phyloP scores from a whole-genome alignment of 2,113 vertebrate genomes.

The Noturus placidus region DNA sequence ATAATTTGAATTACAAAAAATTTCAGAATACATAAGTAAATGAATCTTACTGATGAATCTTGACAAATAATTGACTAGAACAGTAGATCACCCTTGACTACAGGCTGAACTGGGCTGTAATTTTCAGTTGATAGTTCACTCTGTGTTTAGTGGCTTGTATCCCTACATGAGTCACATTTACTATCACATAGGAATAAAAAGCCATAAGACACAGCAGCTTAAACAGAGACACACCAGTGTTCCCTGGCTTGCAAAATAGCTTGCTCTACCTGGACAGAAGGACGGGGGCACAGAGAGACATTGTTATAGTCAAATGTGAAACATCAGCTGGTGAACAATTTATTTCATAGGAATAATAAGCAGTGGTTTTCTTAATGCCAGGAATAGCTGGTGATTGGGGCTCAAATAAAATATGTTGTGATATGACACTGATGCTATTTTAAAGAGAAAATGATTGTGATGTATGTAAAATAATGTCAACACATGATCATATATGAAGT shows the following conservation, averaged over 20 bases:
- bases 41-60: slow-evolving; percentile 4
- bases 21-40: neutral
- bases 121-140: slow-evolving; percentile 78
- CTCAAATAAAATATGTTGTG: slow-evolving; percentile 10
- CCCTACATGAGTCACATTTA: slow-evolving; percentile 96
- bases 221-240: slow-evolving; percentile 10
- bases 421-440: slow-evolving; percentile 3
- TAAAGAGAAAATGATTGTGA: neutral
- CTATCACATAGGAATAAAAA: slow-evolving; percentile 99
- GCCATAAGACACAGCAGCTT: slow-evolving; percentile 98
- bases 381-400: slow-evolving; percentile 7
- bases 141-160: slow-evolving; percentile 98
- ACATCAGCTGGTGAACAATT: slow-evolving; percentile 23
- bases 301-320: slow-evolving; percentile 28
- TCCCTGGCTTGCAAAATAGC: slow-evolving; percentile 40
- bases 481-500: neutral
- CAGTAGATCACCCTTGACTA: neutral
- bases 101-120: slow-evolving; percentile 23
- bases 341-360: neutral
- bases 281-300: slow-evolving; percentile 32
- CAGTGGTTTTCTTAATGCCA: slow-evolving; percentile 8
- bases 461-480: neutral
- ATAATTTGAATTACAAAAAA: slow-evolving; percentile 7
- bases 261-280: slow-evolving; percentile 32
- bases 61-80: neutral